Evolutionary conservation across 2,888 invertebrate genomes (phyloP), one percentile per base, ranked within the genome.

Genomic region (Lumbricus terrestris): DNA sequence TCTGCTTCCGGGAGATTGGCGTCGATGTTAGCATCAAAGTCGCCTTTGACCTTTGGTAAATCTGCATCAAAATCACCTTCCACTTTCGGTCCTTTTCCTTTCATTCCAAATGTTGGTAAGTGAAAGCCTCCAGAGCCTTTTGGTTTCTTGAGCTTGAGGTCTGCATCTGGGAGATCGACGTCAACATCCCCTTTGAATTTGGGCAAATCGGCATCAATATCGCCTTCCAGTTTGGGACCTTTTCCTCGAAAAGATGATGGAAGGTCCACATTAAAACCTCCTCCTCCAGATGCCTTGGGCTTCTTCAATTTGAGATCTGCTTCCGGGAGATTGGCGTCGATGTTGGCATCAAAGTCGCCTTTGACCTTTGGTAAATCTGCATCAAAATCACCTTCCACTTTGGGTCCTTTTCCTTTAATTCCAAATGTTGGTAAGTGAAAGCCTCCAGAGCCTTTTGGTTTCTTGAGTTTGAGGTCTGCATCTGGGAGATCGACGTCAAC

Each of bases 381-480:
- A 54, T 89, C 69, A 23, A 54, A 47, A 47, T 82, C 82, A 1
- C 88, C 38, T 33, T 47, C 47, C 18, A 47, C 47, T 47, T 47
- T 47, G 4, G 47, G 47, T 4, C 15, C 47, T 40, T 40, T 40
- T 40, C 40, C 40, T 47, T 47, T 47, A 8, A 47, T 15, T 47
- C 89, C 89, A 37, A 90, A 90, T 33, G 88, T 82, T 29, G 90
- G 90, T 11, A 90, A 47, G 37, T 89, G 88, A 82, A 90, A 47
- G 18, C 90, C 90, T 13, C 90, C 90, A 35, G 47, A 42, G 34
- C 90, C 90, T 47, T 90, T 90, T 8, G 90, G 90, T 37, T 33
- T 88, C 35, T 90, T 90, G 23, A 90, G n/a, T 34, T 89, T 69
- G n/a, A 90, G 42, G 35, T 90, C 88, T 40, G 40, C 90, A 35